Conservation (phyloP, 2,888 invertebrate genomes). For the Lycocerus yunnanus region DNA sequence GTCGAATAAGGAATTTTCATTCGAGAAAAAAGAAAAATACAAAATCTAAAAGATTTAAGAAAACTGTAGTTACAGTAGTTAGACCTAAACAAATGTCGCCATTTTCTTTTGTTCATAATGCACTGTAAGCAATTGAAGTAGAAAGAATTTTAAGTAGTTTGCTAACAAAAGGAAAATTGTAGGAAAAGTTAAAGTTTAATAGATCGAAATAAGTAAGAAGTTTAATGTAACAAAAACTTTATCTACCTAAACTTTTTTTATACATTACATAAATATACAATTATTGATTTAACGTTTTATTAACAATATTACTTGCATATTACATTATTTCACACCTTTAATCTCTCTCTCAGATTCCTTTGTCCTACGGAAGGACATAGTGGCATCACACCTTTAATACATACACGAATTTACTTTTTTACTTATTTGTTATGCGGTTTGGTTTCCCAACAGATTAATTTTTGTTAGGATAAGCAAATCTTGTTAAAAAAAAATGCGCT, state of each 20-base stretch:
- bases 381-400: too few relatives aligned
- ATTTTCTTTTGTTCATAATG: constrained; percentile 17
- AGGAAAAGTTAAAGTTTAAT: not conserved
- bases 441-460: too few relatives aligned
- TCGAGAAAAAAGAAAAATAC: not conserved
- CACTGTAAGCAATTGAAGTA: constrained; percentile 13
- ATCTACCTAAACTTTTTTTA: not conserved
- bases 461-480: too few relatives aligned
- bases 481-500: not conserved
- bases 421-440: too few relatives aligned
- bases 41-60: not conserved
- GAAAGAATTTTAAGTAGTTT: constrained; percentile 19
- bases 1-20: not conserved
- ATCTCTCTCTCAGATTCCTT: too few relatives aligned
- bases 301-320: not conserved
- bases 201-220: not conserved
- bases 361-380: too few relatives aligned
- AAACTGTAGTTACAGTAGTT: not conserved
- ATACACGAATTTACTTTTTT: too few relatives aligned
- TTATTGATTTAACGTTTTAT: not conserved
- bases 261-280: too few relatives aligned
- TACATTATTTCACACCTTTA: not conserved
- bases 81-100: constrained; percentile 15
- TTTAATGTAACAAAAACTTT: not conserved
- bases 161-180: constrained; percentile 8